Evolutionary conservation across 2,888 invertebrate species (phyloP).

Genomic region (Apamea sordens): DNA sequence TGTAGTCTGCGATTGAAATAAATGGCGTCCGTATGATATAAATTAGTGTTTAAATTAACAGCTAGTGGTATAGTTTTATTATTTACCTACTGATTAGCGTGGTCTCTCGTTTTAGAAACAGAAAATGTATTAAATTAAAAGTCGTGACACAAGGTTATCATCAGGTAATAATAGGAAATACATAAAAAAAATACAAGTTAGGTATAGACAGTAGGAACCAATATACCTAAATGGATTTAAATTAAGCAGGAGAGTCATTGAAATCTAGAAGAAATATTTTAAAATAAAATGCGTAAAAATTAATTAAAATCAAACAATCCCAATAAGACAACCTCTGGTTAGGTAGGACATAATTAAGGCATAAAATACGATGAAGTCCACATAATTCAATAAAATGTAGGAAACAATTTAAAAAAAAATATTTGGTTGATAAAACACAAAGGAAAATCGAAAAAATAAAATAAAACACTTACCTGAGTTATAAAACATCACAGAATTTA

Average conservation of each 20-base stretch:
- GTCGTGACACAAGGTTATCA: not conserved
- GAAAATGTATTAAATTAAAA: not conserved
- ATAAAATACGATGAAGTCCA: not conserved
- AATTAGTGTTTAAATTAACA: slow-evolving; percentile 39
- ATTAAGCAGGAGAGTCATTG: not conserved
- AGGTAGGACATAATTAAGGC: slow-evolving; percentile 1
- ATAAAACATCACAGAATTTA: slow-evolving; percentile 72
- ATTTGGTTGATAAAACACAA: slow-evolving; percentile 8
- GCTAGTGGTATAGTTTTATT: slow-evolving; percentile 20
- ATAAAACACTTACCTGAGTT: slow-evolving; percentile 69
- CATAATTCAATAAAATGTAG: not conserved
- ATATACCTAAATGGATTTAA: not conserved
- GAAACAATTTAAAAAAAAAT: not conserved
- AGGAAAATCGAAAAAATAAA: slow-evolving; percentile 36
- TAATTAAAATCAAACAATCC: slow-evolving; percentile 23
- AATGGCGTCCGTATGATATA: slow-evolving; percentile 37
- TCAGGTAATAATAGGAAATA: not conserved
- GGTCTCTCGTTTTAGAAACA: not conserved
- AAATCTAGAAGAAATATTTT: not conserved
- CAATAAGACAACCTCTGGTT: slow-evolving; percentile 30
- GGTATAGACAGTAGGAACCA: not conserved
- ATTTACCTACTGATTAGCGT: slow-evolving; percentile 2
- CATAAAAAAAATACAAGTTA: not conserved
- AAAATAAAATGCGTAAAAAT: not conserved
- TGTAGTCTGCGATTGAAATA: slow-evolving; percentile 49